Evolutionary conservation across 2,888 invertebrate species (phyloP).

Genomic region (Drosophila kokeensis): DNA sequence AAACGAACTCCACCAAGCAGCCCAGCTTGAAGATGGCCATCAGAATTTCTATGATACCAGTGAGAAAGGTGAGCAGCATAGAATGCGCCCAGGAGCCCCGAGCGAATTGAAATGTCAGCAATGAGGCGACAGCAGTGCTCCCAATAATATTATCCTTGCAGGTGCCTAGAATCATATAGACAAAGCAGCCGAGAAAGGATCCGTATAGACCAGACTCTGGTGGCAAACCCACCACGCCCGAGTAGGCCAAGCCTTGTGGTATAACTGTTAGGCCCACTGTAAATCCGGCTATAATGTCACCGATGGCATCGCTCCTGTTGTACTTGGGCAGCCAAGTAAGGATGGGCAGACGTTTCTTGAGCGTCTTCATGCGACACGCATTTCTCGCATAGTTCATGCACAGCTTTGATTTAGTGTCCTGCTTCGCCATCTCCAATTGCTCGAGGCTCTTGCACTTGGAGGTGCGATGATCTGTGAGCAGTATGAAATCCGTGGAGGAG

Average conservation of each 20-base stretch:
- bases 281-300: constrained; percentile 96
- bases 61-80: constrained; percentile 90
- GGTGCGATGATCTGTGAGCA: constrained; percentile 82
- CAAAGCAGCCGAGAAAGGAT: constrained; percentile 95
- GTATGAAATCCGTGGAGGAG: constrained; percentile 81
- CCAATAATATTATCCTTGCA: constrained; percentile 97
- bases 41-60: constrained; percentile 90
- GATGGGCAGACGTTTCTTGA: constrained; percentile 91
- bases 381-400: constrained; percentile 78
- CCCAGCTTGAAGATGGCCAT: constrained; percentile 94
- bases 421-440: constrained; percentile 58
- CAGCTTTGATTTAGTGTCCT: constrained; percentile 24
- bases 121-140: constrained; percentile 95
- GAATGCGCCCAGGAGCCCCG: constrained; percentile 88
- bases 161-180: constrained; percentile 95
- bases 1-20: constrained; percentile 95
- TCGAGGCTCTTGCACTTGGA: constrained; percentile 72
- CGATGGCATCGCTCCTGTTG: constrained; percentile 89
- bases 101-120: constrained; percentile 92
- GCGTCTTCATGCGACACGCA: constrained; percentile 88
- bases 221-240: constrained; percentile 91
- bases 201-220: constrained; percentile 95
- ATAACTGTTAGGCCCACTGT: constrained; percentile 90
- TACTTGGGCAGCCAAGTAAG: constrained; percentile 92
- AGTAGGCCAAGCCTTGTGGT: constrained; percentile 94